A percentile compares a stretch with the other conserved stretches of the same genome.
phyloP scores from a whole-genome alignment of 2,113 vertebrate species.

The Cairina moschata region DNA sequence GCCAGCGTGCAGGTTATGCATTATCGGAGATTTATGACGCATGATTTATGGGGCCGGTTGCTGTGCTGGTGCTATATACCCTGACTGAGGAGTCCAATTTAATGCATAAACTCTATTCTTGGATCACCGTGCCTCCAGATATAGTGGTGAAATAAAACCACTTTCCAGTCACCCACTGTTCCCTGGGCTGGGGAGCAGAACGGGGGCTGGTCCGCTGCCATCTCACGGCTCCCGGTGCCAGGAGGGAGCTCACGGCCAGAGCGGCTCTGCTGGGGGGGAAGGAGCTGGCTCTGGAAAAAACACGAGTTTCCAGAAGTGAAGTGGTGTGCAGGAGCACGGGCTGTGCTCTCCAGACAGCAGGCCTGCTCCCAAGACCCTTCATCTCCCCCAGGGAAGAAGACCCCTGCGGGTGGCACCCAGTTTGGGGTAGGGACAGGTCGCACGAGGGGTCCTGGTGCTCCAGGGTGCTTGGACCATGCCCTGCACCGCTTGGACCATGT shows the following conservation, averaged over 20 bases:
- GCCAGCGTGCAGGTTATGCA: constrained; percentile 20
- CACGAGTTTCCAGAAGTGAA: background rate
- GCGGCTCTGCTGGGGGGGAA: rapidly evolving
- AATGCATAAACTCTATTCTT: constrained; percentile 56
- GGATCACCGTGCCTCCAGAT: constrained; percentile 50
- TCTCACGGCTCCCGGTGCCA: background rate
- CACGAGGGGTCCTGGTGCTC: rapidly evolving
- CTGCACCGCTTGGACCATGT: no score
- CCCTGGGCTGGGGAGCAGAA: background rate
- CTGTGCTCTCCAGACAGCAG: background rate
- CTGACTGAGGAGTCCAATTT: constrained; percentile 51
- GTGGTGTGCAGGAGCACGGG: no score
- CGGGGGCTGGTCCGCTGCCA: background rate
- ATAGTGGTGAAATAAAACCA: background rate
- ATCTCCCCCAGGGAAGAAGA: background rate
- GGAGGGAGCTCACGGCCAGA: background rate
- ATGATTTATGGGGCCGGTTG: constrained; percentile 52
- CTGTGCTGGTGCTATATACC: constrained; percentile 24
- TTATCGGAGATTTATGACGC: constrained; percentile 59
- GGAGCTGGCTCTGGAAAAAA: background rate
- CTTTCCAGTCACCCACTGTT: constrained; percentile 17
- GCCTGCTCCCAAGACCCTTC: background rate
- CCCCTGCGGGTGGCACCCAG: background rate
- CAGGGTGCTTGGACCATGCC: background rate
- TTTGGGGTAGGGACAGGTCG: background rate